These are phyloP conservation scores for Drosophila basisetae DNA, from an alignment of 2,888 invertebrate species.

Conservation along the genomic window DNA sequence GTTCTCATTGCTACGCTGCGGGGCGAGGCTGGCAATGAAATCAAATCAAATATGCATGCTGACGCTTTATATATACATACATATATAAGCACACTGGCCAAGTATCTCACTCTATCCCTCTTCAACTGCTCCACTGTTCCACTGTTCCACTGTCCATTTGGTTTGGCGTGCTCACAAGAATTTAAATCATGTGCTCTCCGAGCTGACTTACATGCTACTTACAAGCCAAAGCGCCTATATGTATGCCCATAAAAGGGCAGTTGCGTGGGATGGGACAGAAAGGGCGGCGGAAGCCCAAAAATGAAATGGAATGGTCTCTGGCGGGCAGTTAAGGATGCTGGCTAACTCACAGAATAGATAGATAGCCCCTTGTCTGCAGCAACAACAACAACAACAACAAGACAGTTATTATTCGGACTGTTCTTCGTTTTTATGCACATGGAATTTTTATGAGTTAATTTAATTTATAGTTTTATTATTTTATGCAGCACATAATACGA, in stretches of 20 bases:
- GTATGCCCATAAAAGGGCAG: slow-evolving; percentile 69
- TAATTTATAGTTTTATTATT: slow-evolving; percentile 85
- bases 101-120: slow-evolving; percentile 8
- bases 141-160: slow-evolving; percentile 51
- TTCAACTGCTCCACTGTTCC: slow-evolving; percentile 12
- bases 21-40: slow-evolving; percentile 71
- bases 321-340: slow-evolving; percentile 69
- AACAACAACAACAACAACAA: slow-evolving; percentile 55
- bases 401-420: slow-evolving; percentile 75
- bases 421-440: slow-evolving; percentile 80
- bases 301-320: slow-evolving; percentile 74
- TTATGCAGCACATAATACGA: slow-evolving; percentile 76
- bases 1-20: slow-evolving; percentile 49
- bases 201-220: slow-evolving; percentile 76
- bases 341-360: slow-evolving; percentile 59
- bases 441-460: slow-evolving; percentile 85
- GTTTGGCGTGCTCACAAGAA: slow-evolving; percentile 75
- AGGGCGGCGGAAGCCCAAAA: slow-evolving; percentile 29
- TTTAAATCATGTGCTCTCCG: slow-evolving; percentile 71
- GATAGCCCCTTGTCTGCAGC: slow-evolving; percentile 61
- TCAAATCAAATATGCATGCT: slow-evolving; percentile 80
- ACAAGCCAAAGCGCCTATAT: slow-evolving; percentile 80
- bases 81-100: slow-evolving; percentile 10
- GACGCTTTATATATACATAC: slow-evolving; percentile 65
- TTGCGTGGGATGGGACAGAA: slow-evolving; percentile 10